phyloP scores from a whole-genome alignment of 1,140 invertebrate genomes.

The Adelges cooleyi region DNA sequence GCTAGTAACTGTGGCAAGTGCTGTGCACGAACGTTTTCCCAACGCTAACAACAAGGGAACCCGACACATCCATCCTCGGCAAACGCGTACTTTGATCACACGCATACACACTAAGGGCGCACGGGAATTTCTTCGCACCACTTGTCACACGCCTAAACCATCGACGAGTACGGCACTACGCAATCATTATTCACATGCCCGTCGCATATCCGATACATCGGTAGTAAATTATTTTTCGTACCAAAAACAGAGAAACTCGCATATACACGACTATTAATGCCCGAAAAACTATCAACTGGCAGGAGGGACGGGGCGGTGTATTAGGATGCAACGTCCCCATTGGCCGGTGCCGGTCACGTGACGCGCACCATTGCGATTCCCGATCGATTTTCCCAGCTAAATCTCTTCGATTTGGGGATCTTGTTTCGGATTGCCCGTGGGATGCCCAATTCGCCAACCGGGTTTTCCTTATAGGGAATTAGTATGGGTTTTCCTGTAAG shows the following conservation, averaged over 20 bases:
- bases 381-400: slow-evolving; percentile 26
- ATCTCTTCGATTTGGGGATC: slow-evolving; percentile 7
- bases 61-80: not conserved
- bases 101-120: too few relatives aligned
- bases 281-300: slow-evolving; percentile 11
- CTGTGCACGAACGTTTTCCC: not conserved
- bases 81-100: too few relatives aligned
- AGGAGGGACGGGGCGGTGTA: slow-evolving; percentile 23
- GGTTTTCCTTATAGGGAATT: too few relatives aligned
- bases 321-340: slow-evolving; percentile 25
- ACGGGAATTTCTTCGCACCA: too few relatives aligned
- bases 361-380: slow-evolving; percentile 11
- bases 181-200: slow-evolving; percentile 9
- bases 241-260: slow-evolving; percentile 27
- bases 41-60: not conserved
- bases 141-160: not conserved
- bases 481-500: too few relatives aligned
- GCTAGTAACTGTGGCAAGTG: not conserved
- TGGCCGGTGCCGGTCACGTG: slow-evolving; percentile 19
- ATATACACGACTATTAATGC: slow-evolving; percentile 23
- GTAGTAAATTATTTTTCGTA: slow-evolving; percentile 20
- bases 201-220: not conserved
- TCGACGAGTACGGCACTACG: not conserved
- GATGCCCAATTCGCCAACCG: too few relatives aligned
- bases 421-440: too few relatives aligned